Base-by-base conservation (phyloP, 1,140 invertebrate genomes). In the Lucilia cuprina region DNA sequence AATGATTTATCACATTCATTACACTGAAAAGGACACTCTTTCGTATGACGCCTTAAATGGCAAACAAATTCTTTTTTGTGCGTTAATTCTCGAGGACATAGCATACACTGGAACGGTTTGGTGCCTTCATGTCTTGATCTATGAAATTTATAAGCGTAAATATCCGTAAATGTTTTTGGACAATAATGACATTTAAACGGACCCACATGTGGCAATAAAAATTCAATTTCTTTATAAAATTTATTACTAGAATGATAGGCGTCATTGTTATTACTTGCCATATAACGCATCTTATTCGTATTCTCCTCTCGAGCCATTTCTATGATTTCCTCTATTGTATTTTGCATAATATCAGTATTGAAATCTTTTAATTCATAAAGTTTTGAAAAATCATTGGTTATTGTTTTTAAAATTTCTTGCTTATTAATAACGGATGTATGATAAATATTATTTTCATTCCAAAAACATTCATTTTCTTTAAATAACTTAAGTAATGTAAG, bases 381-480 rank as follows among this genome's bases (percentile, higher is more conserved):
- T n/a, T 8, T 19, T 19, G 34, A 47, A 47, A 78, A 78, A 77
- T 77, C 30, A 19, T 47, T 47, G n/a, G 75, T 78, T 35, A 78
- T 41, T 19, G 35, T 8, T 12, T 78, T 17, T 19, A 78, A 25
- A 7, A 47, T 10, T 47, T 78, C 35, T 47, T 78, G 35, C n/a
- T 78, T 78, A 47, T 78, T n/a, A 8, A 19, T 17, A 9, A 41
- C 75, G 7, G 75, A 78, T 47, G 75, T 78, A 47, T 78, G 75
- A 47, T 78, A 78, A n/a, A 78, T 78, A 47, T 78, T 78, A 7
- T 78, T 47, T 78, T 78, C 75, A 78, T 78, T 78, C 75, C 75
- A 78, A 78, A 78, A 47, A 19, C 75, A 78, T 78, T 78, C 75
- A 78, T 78, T 78, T 41, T 78, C 41, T 10, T 47, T 41, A 7